Base-by-base conservation (phyloP, 2,888 invertebrate species). In the Leptinotarsa juncta region DNA sequence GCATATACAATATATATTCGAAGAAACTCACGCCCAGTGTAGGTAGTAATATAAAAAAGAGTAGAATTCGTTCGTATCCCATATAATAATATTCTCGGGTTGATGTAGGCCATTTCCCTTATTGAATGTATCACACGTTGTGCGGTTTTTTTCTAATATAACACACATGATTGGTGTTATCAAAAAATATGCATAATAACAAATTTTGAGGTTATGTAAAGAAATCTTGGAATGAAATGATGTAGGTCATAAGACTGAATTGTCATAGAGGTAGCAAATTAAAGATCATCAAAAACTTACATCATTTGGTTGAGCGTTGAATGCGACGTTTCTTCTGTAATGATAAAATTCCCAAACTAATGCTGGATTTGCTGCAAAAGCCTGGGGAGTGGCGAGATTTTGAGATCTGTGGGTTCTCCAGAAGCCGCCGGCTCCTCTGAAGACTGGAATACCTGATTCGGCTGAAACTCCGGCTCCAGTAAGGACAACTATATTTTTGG, bases 401-500 rank as follows among this genome's bases (percentile, higher is more conserved):
- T 91, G 89, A 0, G 94, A 92, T 79, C 91, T 90, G 86, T 94
- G 94, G 81, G 91, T 93, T 81, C 96, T 91, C 96, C 96, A 96
- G 75, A 92, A 91, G 0, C 96, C 96, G 18, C 95, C 95, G 20
- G 93, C 90, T 16, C 96, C 96, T 77, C 96, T 89, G 87, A 96
- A 96, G 5, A 96, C 96, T 12, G 96, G 96, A 78, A 97, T 93
- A 67, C 96, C 96, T 78, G 95, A 95, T 90, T 99, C 98, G 0
- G 98, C 98, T 1, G 98, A 98, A 82, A 98, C 92, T 60, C 98
- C 98, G 77, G 98, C 98, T 18, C 99, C 99, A 69, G 97, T 97
- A 68, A 98, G 85, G n/a, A 95, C 90, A 23, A 96, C 90, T 68
- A 95, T 89, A 82, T 91, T 92, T 32, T 90, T 86, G 67, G 91